These are phyloP conservation scores for Hemiprocne comata DNA, from an alignment of 2,113 vertebrate species.

Conservation along the genomic window DNA sequence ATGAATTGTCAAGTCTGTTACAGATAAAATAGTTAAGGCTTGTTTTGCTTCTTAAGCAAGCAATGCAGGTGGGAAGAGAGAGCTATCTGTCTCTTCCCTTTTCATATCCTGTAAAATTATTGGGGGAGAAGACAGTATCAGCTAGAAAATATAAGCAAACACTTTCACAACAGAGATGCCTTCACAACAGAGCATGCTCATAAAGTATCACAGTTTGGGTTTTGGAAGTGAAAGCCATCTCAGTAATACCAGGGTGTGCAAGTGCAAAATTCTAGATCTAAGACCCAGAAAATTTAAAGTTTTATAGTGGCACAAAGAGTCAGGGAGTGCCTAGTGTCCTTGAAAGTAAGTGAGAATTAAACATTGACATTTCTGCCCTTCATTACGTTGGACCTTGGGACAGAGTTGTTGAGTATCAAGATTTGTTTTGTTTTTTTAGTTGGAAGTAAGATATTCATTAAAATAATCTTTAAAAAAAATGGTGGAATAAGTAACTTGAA, in stretches of 20 bases:
- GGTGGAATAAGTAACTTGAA: not conserved
- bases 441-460: not conserved
- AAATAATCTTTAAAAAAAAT: not conserved
- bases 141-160: not conserved
- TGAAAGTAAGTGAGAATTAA: not conserved
- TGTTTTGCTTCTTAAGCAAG: not conserved
- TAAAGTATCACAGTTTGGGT: not conserved
- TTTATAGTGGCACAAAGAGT: not conserved
- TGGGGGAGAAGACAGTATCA: not conserved
- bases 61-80: not conserved
- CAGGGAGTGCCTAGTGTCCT: not conserved
- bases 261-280: not conserved
- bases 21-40: not conserved
- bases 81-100: not conserved
- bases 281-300: not conserved
- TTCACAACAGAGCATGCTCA: not conserved
- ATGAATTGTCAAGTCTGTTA: not conserved
- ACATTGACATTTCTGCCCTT: not conserved
- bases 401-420: not conserved
- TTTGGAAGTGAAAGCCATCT: not conserved
- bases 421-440: not conserved
- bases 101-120: not conserved
- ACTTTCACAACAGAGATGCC: not conserved
- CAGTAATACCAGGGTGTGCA: not conserved
- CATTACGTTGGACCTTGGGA: not conserved